Base-by-base conservation (phyloP, 30 jellyfish, hydroid and myxozoan genomes). In the Sanderia malayensis region DNA sequence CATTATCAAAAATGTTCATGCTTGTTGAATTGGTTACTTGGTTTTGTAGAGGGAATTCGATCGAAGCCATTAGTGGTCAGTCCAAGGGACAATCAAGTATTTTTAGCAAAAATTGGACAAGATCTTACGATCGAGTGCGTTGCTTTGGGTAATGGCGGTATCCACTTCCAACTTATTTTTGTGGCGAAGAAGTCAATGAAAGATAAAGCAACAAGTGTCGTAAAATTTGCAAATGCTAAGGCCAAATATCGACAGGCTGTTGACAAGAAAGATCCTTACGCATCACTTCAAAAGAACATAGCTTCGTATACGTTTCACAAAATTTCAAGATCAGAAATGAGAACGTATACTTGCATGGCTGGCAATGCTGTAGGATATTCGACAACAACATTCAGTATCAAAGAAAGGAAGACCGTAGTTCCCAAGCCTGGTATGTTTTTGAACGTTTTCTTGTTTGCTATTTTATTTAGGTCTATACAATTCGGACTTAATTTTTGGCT, bases 321-420 rank as follows among this genome's bases (percentile, higher is more conserved):
- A 62, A 57, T 90, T 9, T 19, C 92, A 19, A 41, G 52, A 45
- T 37, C 46, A 20, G 98, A 90, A 32, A 75, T 61, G 34, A 76
- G 81, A 19, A 21, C 4, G 18, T 90, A 90, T 79, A 31, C 94
- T 1, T 60, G 94, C 46, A 83, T 90, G 98, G 95, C 95, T 44
- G 95, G 98, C 21, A 90, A 90, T 58, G 24, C 47, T 10, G 31
- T 81, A 30, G 98, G 98, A 1, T 82, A 10, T 61, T 60, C 88
- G 2, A 6, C 73, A 8, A 32, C 78, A 4, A 29, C 79, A 7
- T 76, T 76, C 66, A 23, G 15, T 24, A 44, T 71, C 18, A 41
- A 46, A 31, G 61, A 30, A 27, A 46, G 29, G n/a, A n/a, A n/a
- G n/a, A n/a, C n/a, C n/a, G n/a, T n/a, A 30, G 61, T 58, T 10